Evolutionary conservation across 2,113 vertebrate species (phyloP).

Genomic region (Corapipo altera): DNA sequence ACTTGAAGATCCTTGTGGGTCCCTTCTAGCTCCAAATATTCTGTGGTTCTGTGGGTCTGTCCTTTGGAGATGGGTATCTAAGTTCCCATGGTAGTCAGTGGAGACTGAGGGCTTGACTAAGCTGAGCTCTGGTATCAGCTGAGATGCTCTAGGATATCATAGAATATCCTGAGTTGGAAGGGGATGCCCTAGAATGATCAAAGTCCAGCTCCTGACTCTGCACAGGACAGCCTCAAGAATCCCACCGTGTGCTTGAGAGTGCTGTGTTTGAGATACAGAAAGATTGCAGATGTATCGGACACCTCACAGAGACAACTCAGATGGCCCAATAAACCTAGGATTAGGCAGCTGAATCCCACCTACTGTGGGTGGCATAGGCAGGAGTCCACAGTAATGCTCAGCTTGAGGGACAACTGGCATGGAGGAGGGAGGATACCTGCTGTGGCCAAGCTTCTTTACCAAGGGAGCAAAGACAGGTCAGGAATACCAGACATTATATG

Average conservation of each 20-base stretch:
- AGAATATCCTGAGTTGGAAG: neutral
- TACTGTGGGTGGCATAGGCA: no score
- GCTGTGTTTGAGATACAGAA: neutral
- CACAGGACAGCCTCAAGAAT: neutral
- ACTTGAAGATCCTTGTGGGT: neutral
- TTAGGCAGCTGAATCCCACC: neutral
- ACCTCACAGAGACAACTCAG: neutral
- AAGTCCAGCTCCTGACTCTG: neutral
- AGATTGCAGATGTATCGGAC: neutral
- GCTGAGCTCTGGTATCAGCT: neutral
- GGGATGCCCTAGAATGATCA: neutral
- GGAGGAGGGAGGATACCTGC: neutral
- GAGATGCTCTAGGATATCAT: neutral
- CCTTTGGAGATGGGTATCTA: neutral
- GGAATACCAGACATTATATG: constrained; percentile 37
- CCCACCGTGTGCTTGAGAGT: neutral
- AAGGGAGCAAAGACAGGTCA: constrained; percentile 45
- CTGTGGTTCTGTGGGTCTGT: neutral
- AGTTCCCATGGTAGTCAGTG: fast-evolving
- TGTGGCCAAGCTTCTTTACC: neutral
- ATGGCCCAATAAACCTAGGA: neutral
- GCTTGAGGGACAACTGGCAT: neutral
- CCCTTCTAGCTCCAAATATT: neutral
- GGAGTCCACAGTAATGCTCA: neutral
- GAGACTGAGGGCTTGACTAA: neutral